Conservation (phyloP, 2,888 invertebrate genomes). For the Eupithecia dodoneata region DNA sequence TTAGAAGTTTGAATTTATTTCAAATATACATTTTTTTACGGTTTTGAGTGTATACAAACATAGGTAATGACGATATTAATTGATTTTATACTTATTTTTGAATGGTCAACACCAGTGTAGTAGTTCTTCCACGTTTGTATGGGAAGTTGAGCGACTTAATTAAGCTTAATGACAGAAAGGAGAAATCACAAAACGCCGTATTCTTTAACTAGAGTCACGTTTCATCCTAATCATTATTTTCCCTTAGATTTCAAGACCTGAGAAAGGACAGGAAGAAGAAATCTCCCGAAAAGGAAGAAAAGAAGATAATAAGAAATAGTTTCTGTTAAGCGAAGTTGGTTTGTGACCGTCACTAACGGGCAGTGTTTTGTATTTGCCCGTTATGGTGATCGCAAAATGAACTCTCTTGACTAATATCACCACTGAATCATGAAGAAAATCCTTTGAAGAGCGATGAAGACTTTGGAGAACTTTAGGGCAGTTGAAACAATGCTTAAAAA, state of each 20-base stretch:
- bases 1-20: no score
- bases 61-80: no score
- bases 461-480: background rate
- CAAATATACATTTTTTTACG: no score
- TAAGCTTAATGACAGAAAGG: no score
- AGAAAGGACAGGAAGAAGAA: background rate
- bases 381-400: slow-evolving; percentile 85
- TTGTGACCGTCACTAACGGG: slow-evolving; percentile 86
- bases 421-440: slow-evolving; percentile 40
- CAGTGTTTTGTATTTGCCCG: slow-evolving; percentile 80
- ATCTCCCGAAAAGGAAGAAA: background rate
- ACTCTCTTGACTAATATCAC: slow-evolving; percentile 81
- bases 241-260: background rate
- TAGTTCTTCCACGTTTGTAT: no score
- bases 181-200: no score
- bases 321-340: slow-evolving; percentile 83
- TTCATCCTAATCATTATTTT: background rate
- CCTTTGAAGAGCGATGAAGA: slow-evolving; percentile 8
- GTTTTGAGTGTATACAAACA: no score
- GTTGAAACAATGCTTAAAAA: background rate
- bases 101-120: no score
- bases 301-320: slow-evolving; percentile 17
- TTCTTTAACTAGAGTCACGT: background rate
- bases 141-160: no score
- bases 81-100: no score